These are phyloP conservation scores for Amphimedon queenslandica DNA, from an alignment of 37 sponge, comb jelly and placozoan species.

Conservation along the genomic window DNA sequence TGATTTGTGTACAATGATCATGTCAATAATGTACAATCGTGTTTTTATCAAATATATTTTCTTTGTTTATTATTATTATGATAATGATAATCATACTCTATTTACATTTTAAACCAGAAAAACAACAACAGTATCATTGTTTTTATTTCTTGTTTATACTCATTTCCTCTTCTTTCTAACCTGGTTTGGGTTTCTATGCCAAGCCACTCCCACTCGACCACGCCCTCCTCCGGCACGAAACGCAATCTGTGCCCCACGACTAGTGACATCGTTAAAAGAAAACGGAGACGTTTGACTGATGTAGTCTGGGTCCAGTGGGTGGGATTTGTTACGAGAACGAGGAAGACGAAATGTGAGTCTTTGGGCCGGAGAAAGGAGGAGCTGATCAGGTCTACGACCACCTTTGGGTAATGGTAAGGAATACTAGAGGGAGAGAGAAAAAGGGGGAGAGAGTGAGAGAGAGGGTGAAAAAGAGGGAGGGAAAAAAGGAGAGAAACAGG, in stretches of 20 bases:
- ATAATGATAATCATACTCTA: not conserved
- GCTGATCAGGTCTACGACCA: constrained; percentile 84
- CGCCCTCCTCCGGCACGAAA: constrained; percentile 42
- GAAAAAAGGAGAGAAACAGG: no score
- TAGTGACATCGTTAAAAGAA: constrained; percentile 77
- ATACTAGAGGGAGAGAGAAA: no score
- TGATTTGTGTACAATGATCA: not conserved
- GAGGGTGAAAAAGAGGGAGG: no score
- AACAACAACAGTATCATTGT: not conserved
- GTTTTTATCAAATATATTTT: not conserved
- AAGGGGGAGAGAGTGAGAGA: no score
- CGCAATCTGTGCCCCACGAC: constrained; percentile 77
- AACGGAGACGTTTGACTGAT: constrained; percentile 80
- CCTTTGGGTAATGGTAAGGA: constrained; percentile 86
- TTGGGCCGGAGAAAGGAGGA: constrained; percentile 75
- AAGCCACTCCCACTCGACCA: constrained; percentile 14
- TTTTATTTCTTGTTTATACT: no score
- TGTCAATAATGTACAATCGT: not conserved
- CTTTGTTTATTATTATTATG: not conserved
- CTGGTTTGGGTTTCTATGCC: constrained; percentile 81
- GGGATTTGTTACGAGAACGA: constrained; percentile 35
- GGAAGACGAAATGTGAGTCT: constrained; percentile 59
- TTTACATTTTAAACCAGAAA: not conserved
- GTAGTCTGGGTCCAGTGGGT: constrained; percentile 84
- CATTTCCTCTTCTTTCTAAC: constrained; percentile 74